These are phyloP conservation scores for Metallyticus violacea DNA, from an alignment of 2,888 invertebrate genomes.

Conservation along the genomic window DNA sequence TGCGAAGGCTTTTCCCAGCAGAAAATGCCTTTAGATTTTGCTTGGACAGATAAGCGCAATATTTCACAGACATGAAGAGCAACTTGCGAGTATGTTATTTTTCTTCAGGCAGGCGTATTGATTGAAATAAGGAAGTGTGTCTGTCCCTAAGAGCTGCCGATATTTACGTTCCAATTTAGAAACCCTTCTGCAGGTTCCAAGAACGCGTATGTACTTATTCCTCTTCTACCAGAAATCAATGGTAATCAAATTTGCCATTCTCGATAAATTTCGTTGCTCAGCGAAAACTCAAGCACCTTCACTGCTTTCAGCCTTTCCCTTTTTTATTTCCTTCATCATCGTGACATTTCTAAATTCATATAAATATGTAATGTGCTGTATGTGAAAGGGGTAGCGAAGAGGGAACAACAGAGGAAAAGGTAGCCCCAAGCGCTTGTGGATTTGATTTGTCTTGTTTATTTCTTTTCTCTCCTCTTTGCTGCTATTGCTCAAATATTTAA, in stretches of 20 bases:
- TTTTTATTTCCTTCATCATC: neutral
- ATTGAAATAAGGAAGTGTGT: neutral
- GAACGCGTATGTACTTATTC: neutral
- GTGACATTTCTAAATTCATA: neutral
- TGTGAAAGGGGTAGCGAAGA: neutral
- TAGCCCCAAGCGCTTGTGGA: neutral
- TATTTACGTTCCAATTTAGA: slow-evolving; percentile 25
- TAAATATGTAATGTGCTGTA: neutral
- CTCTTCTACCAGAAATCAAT: slow-evolving; percentile 26
- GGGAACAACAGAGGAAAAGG: neutral
- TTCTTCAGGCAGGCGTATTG: neutral
- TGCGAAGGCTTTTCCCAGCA: too few species aligned
- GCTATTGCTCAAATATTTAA: neutral
- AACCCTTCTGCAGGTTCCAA: neutral
- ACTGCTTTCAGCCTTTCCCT: neutral
- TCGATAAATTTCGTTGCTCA: slow-evolving; percentile 22
- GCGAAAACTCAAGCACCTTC: neutral
- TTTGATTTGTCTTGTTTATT: neutral
- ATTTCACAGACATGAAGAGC: neutral
- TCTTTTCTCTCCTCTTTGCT: neutral
- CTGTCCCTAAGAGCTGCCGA: neutral
- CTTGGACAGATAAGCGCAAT: too few species aligned
- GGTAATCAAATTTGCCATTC: slow-evolving; percentile 23
- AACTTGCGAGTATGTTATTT: neutral
- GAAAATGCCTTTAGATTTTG: neutral